phyloP scores from a whole-genome alignment of 2,888 invertebrate species.

The Nephrotoma flavescens region DNA sequence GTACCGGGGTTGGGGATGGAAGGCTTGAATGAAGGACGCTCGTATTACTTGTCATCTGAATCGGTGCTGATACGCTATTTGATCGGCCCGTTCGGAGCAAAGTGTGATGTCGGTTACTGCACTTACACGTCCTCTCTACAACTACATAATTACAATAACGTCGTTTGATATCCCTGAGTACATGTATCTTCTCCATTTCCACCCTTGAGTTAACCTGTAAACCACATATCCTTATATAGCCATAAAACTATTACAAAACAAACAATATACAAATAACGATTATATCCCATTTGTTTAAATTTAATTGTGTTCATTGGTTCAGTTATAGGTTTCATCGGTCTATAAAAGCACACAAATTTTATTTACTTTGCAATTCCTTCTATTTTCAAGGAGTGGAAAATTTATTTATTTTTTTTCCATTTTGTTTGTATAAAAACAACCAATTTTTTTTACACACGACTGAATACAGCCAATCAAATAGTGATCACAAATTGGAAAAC shows the following conservation, averaged over 20 bases:
- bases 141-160: too few species aligned
- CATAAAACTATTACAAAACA: neutral
- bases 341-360: neutral
- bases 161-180: too few species aligned
- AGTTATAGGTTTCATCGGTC: neutral
- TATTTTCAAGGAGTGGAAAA: neutral
- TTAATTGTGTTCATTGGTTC: neutral
- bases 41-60: too few species aligned
- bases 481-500: neutral
- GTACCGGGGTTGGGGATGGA: too few species aligned
- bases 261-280: neutral
- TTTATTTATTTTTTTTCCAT: neutral
- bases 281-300: neutral
- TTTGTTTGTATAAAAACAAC: neutral
- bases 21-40: too few species aligned
- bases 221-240: neutral
- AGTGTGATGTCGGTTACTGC: too few species aligned
- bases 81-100: too few species aligned
- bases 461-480: neutral
- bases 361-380: neutral
- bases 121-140: too few species aligned
- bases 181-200: too few species aligned
- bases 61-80: too few species aligned
- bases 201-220: neutral
- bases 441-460: neutral